Percentiles rank a stretch among this genome's conserved stretches.
Evolutionary conservation across 2,113 vertebrate species (phyloP).

Genomic region (Hystrix cristata): DNA sequence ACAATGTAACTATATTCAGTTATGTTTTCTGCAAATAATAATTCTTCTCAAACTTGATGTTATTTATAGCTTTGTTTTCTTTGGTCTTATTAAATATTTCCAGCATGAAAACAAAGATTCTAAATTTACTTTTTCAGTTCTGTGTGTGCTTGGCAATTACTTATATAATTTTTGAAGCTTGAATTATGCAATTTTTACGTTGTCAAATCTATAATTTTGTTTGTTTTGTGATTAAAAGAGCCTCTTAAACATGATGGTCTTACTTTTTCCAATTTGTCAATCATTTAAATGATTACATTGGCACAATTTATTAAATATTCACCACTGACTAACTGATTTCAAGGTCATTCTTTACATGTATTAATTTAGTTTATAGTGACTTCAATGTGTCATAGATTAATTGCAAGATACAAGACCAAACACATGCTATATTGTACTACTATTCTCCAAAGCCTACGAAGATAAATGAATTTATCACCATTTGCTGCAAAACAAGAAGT

Average conservation of each 20-base stretch:
- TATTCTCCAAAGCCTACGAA: not conserved
- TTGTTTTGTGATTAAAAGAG: conserved; percentile 27
- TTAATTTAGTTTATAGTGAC: conserved; percentile 7
- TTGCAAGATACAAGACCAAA: not conserved
- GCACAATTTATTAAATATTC: not conserved
- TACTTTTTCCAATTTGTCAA: not conserved
- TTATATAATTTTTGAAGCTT: not conserved
- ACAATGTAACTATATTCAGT: not conserved
- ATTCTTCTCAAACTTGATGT: not conserved
- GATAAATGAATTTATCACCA: not conserved
- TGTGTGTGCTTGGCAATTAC: not conserved
- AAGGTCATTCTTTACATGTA: not conserved
- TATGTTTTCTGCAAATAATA: not conserved
- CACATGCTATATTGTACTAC: not conserved
- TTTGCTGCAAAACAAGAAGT: not conserved
- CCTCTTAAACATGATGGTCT: not conserved
- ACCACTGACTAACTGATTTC: not conserved
- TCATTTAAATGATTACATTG: not conserved
- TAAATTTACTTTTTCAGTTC: not conserved
- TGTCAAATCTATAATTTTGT: conserved; percentile 14
- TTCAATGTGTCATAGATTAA: not conserved
- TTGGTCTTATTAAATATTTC: not conserved
- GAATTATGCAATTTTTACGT: not conserved
- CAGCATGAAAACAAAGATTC: not conserved
- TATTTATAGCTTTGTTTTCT: not conserved